A percentile compares a stretch with the other conserved stretches of the same genome.
These are phyloP conservation scores for Elgaria multicarinata DNA, from an alignment of 2,113 vertebrate genomes.

Conservation along the genomic window DNA sequence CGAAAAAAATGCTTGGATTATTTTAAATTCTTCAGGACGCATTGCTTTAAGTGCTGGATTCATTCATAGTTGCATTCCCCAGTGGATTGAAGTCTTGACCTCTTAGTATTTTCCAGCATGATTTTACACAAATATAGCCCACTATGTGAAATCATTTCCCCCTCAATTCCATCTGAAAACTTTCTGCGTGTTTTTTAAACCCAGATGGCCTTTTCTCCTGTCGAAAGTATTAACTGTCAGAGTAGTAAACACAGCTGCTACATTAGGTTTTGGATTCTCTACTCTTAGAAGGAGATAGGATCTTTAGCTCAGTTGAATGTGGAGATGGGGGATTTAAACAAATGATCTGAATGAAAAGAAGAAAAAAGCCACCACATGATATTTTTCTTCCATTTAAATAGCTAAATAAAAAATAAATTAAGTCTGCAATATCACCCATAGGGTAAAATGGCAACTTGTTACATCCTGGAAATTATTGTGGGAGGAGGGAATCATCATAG, in stretches of 20 bases:
- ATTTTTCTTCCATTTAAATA: background rate
- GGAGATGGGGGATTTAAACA: background rate
- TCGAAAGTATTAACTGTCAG: slow-evolving; percentile 16
- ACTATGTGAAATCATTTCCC: slow-evolving; percentile 3
- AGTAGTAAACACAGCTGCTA: slow-evolving; percentile 62
- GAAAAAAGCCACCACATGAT: background rate
- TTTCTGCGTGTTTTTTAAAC: slow-evolving; percentile 42
- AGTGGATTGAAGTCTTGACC: slow-evolving; percentile 42
- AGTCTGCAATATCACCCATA: background rate
- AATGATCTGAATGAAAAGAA: no score
- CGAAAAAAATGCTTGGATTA: slow-evolving; percentile 24
- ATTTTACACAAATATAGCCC: slow-evolving; percentile 41
- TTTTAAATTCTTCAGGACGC: slow-evolving; percentile 43
- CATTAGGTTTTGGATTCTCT: slow-evolving; percentile 43
- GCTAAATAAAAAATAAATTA: background rate
- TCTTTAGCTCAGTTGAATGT: background rate
- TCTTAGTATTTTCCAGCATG: slow-evolving; percentile 14
- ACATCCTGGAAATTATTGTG: background rate
- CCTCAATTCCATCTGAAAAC: slow-evolving; percentile 53
- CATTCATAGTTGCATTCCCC: background rate
- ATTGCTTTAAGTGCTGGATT: slow-evolving; percentile 36
- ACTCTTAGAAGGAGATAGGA: slow-evolving; percentile 53
- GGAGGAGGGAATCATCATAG: no score
- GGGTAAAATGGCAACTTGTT: background rate
- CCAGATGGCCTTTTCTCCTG: slow-evolving; percentile 61